Percentiles rank a stretch among this genome's conserved stretches.
Evolutionary conservation across 2,113 vertebrate genomes (phyloP).

Genomic region (Piprites chloris): DNA sequence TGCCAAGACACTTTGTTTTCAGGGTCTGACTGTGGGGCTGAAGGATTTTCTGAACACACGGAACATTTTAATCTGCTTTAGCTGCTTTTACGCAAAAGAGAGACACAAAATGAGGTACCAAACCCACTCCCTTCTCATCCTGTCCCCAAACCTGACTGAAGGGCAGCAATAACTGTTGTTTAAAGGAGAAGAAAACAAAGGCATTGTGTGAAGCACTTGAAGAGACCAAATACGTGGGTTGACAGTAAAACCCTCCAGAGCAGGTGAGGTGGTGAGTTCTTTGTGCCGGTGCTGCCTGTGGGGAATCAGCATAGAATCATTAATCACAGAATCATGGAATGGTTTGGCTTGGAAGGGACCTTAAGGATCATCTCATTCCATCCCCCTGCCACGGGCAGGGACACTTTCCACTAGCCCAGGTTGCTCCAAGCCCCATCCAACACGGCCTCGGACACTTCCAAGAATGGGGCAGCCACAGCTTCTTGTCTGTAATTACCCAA

Average conservation of each 20-base stretch:
- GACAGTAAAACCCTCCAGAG: background rate
- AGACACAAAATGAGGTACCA: background rate
- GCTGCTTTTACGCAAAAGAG: background rate
- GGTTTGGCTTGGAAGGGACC: background rate
- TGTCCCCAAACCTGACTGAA: background rate
- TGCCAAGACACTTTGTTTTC: accelerated
- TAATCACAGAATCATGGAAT: background rate
- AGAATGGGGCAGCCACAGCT: background rate
- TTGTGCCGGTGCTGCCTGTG: background rate
- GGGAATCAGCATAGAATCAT: background rate
- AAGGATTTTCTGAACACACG: background rate
- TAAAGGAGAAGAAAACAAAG: accelerated
- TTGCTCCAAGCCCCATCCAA: background rate
- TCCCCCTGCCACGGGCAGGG: background rate
- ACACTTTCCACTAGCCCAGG: background rate
- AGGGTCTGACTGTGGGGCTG: background rate
- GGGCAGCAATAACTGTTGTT: background rate
- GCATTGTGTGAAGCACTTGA: no score
- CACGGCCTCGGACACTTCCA: background rate
- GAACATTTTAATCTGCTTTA: background rate
- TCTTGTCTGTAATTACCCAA: background rate
- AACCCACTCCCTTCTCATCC: background rate
- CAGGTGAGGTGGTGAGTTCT: background rate
- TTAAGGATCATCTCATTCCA: background rate
- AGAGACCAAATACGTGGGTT: background rate